These are phyloP conservation scores for Babyrousa celebensis DNA, from an alignment of 2,797 vertebrate genomes.

Conservation along the genomic window DNA sequence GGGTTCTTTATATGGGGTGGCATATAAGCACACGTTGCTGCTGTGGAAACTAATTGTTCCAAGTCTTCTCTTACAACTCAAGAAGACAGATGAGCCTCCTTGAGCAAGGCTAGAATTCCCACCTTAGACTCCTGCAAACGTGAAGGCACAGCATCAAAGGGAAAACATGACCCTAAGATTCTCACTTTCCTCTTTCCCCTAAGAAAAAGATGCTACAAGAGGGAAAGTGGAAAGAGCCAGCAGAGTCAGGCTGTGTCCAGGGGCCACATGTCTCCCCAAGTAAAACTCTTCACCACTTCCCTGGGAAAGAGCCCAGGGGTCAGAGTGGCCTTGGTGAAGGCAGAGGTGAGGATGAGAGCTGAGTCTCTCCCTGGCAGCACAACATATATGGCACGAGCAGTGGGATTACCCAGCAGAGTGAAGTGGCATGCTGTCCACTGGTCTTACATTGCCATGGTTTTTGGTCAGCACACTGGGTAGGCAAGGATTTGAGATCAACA, in stretches of 20 bases:
- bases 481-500: background rate
- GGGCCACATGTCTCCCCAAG: background rate
- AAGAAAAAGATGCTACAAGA: background rate
- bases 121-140: background rate
- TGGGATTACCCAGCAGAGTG: background rate
- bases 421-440: too few relatives aligned
- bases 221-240: background rate
- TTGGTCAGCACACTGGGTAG: background rate
- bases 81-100: background rate
- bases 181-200: background rate
- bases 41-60: background rate
- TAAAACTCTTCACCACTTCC: background rate
- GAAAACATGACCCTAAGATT: background rate
- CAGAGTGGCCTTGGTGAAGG: background rate
- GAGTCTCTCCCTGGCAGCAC: fast-evolving
- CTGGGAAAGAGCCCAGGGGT: background rate
- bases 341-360: too few relatives aligned
- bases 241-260: background rate
- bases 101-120: background rate
- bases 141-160: background rate
- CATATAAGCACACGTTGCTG: background rate
- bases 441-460: background rate
- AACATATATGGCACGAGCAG: fast-evolving
- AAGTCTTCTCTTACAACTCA: background rate
- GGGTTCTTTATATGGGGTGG: background rate